Evolutionary conservation across 2,888 invertebrate genomes (phyloP).

Genomic region (Drosophila koepferae): DNA sequence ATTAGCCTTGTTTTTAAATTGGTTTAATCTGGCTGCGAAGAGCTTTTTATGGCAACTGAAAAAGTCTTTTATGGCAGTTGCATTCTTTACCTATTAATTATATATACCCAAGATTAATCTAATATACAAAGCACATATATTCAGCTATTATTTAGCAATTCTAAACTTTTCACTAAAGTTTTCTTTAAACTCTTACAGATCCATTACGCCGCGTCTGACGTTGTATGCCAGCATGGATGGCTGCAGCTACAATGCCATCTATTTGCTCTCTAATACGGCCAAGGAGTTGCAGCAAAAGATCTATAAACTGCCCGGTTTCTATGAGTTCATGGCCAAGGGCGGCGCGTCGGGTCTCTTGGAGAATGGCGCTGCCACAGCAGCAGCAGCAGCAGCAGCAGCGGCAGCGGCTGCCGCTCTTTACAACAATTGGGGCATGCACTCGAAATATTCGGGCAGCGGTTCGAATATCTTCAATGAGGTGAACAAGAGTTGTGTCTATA

Average conservation of each 20-base stretch:
- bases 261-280: constrained; percentile 89
- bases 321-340: constrained; percentile 82
- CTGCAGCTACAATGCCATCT: constrained; percentile 92
- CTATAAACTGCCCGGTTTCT: constrained; percentile 87
- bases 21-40: background rate
- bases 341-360: constrained; percentile 67
- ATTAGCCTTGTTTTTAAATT: background rate
- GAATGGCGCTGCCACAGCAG: constrained; percentile 49
- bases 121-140: background rate
- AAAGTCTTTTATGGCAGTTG: background rate
- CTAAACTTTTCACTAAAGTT: background rate
- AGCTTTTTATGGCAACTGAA: too few relatives aligned
- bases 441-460: constrained; percentile 85
- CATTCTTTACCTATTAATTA: background rate
- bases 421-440: constrained; percentile 82
- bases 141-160: background rate
- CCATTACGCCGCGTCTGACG: constrained; percentile 91
- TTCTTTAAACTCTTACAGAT: constrained; percentile 83
- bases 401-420: constrained; percentile 55
- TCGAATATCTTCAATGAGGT: constrained; percentile 86
- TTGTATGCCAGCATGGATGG: constrained; percentile 92
- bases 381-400: constrained; percentile 34
- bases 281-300: constrained; percentile 89
- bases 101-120: background rate
- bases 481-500: constrained; percentile 88